These are phyloP conservation scores for Apis dorsata DNA, from an alignment of 1,140 invertebrate genomes.

Conservation along the genomic window DNA sequence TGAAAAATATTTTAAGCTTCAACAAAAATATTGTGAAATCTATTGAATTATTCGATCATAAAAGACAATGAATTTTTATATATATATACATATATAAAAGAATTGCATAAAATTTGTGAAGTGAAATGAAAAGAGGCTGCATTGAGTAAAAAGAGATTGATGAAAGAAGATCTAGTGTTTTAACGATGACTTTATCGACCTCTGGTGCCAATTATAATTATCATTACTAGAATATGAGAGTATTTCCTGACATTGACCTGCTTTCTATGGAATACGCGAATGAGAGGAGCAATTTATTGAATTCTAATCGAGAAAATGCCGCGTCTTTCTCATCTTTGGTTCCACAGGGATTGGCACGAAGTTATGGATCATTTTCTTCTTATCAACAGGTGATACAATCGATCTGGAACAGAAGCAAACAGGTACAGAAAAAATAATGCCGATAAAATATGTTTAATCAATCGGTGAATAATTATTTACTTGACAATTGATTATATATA, in stretches of 20 bases:
- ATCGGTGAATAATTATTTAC: background rate
- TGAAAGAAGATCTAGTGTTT: background rate
- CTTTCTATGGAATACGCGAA: slow-evolving; percentile 60
- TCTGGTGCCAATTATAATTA: background rate
- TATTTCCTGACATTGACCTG: slow-evolving; percentile 56
- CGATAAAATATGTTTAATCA: background rate
- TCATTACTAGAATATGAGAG: slow-evolving; percentile 57
- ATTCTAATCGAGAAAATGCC: slow-evolving; percentile 39
- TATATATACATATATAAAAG: no score
- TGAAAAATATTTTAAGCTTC: no score
- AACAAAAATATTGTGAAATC: no score
- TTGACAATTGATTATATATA: no score
- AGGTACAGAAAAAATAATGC: slow-evolving; percentile 63
- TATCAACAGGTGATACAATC: slow-evolving; percentile 70
- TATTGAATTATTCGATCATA: no score
- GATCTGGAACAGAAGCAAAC: slow-evolving; percentile 74
- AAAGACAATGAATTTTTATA: no score
- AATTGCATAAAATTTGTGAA: no score
- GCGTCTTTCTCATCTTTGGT: slow-evolving; percentile 55
- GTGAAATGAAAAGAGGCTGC: no score
- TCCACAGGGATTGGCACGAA: slow-evolving; percentile 51
- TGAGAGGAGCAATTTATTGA: slow-evolving; percentile 63
- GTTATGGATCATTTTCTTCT: slow-evolving; percentile 72
- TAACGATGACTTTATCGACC: background rate
- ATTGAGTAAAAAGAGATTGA: no score